Evolutionary conservation across 2,797 vertebrate species (phyloP), one percentile per base, ranked within the genome.

Genomic region (Tokudaia muenninki): DNA sequence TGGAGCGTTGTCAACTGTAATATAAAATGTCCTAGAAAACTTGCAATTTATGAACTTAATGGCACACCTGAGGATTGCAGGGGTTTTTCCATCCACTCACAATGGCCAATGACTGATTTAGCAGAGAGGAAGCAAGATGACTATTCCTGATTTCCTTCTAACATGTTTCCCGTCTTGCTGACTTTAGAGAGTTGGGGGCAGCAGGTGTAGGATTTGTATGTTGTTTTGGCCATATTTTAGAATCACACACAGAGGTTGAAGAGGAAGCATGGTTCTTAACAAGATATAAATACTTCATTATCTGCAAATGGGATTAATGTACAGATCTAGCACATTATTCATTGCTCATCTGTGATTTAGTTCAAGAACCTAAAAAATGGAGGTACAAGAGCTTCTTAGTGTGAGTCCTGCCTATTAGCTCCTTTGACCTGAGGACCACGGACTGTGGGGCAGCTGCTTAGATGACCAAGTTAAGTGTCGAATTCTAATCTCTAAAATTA

Each of bases 1-100:
- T 92, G 94, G 95, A 97, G 81, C 52, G 1, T 59, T 93, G 93
- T 94, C 94, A 96, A 96, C 83, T 95, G 55, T 93, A 96, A 95
- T 98, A 96, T 95, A 98, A 98, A 98, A 97, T 94, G 95, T 96
- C 70, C 89, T 80, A 94, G 94, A 97, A 96, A 91, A 94, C 93
- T 94, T 94, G 79, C 81, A 96, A 81, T 97, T 98, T 97, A 97
- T 0, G 84, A 95, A 84, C 92, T 95, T 98, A 97, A 97, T 79
- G 88, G 78, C 86, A 96, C 96, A 97, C 81, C 78, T 90, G 96
- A 96, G 95, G 90, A 97, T 98, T 97, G 92, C 44, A 12, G 88
- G 72, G n/a, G 24, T 97, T 98, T 98, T 97, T 96, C 95, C 97
- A 92, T 91, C 52, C n/a, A 72, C 52, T 91, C 22, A 2, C 86